Base-by-base conservation (phyloP, 2,797 vertebrate species). In the Xiphophorus birchmanni region DNA sequence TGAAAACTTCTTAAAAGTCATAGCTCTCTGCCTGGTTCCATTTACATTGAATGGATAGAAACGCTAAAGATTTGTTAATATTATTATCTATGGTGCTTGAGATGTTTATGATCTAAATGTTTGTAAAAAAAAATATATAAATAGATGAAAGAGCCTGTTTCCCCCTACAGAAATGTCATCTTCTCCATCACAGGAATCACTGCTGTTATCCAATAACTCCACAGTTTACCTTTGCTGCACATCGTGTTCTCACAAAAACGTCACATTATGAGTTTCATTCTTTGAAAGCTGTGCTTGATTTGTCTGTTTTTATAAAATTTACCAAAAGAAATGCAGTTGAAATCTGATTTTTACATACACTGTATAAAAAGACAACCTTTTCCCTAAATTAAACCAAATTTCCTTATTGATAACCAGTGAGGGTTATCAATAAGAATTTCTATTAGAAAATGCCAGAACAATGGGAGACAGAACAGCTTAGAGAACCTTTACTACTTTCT, bases 71-170 rank as follows among this genome's bases (percentile, higher is more conserved):
- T 93, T 90, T 91, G 87, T 90, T 92, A 65, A 88, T 93, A 93
- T 89, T 90, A 92, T 94, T 90, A 92, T 94, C 90, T 92, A 93
- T 93, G 96, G 95, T 96, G 95, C 96, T 96, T 92, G 93, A 96
- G 92, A 95, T 90, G 94, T 93, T 95, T 94, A 93, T 94, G 92
- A 95, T 95, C 90, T 95, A 93, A 94, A 92, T 96, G 94, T 96
- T 96, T 96, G 94, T 96, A 95, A 81, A 32, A 32, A 32, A 32
- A 32, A 94, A 94, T n/a, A 95, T 94, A 92, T 93, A 92, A 85
- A 93, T 91, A 94, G 92, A 91, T 85, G 92, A 92, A 92, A 93
- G 86, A 93, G 85, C 84, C 88, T 80, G 92, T 91, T 94, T 92
- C 90, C 87, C 87, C 86, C 81, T 80, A 80, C 72, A 83, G 74